Percentiles rank a stretch among this genome's conserved stretches.
phyloP scores from a whole-genome alignment of 2,797 vertebrate species.

The Typhlichthys subterraneus region DNA sequence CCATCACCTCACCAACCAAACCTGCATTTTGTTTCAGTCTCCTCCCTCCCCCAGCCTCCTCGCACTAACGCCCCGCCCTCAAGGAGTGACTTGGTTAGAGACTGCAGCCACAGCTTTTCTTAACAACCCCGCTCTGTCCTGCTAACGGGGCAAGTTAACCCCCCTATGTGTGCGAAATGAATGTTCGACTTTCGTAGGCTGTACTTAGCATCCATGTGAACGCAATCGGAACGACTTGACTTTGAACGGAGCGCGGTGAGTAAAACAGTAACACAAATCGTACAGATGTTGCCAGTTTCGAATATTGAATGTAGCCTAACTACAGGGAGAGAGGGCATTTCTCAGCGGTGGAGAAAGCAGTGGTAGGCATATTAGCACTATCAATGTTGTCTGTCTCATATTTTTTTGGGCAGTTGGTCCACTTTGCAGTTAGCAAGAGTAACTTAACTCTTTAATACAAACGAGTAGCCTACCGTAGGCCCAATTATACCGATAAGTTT shows the following conservation, averaged over 20 bases:
- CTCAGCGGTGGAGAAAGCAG: constrained; percentile 33
- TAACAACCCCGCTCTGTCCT: constrained; percentile 31
- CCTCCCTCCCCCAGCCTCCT: constrained; percentile 51
- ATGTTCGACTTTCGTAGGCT: constrained; percentile 4
- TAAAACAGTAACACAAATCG: constrained; percentile 11
- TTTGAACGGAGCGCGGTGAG: constrained; percentile 59
- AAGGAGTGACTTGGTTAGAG: constrained; percentile 54
- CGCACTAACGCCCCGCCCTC: constrained; percentile 62
- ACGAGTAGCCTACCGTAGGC: neutral
- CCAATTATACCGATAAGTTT: constrained; percentile 15
- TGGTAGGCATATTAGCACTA: constrained; percentile 29
- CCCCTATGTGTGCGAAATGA: constrained; percentile 47
- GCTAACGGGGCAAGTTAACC: constrained; percentile 67
- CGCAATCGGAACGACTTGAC: constrained; percentile 29
- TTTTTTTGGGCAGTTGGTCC: constrained; percentile 42
- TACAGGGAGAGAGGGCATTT: constrained; percentile 30
- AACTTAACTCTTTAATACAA: constrained; percentile 4
- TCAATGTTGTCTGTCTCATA: constrained; percentile 35
- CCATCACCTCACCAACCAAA: neutral
- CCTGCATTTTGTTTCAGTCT: constrained; percentile 45
- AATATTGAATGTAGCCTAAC: constrained; percentile 35
- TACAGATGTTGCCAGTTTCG: constrained; percentile 32
- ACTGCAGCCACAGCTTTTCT: constrained; percentile 48
- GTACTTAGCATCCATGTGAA: constrained; percentile 44
- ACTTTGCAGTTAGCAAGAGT: constrained; percentile 40